Base-by-base conservation (phyloP, 2,113 vertebrate genomes). In the Neomonachus schauinslandi region DNA sequence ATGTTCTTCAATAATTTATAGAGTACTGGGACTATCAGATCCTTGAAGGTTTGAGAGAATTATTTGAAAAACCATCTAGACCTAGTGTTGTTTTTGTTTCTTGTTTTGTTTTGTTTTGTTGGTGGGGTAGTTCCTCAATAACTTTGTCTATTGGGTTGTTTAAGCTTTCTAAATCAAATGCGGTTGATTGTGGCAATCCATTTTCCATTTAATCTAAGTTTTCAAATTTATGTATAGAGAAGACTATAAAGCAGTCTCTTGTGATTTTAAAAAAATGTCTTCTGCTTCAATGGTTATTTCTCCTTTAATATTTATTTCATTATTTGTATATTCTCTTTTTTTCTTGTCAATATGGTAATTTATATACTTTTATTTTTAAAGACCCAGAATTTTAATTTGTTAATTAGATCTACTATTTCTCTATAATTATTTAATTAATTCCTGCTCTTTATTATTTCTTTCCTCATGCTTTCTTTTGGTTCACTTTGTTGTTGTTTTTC, bases 171-270 rank as follows among this genome's bases (percentile, higher is more conserved):
- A 82, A 81, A 72, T 92, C 42, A 81, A 92, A 72, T n/a, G 19
- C 1, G 26, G 63, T 87, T 12, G 19, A 36, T 53, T 79, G 59
- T 87, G 65, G 26, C n/a, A 81, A 63, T 63, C 53, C 87, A 12
- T 71, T 91, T 86, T 53, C 39, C 19, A 74, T 89, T 89, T 88
- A 22, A 81, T 31, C 31, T 59, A 94, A 42, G 51, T 61, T 72
- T 94, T 90, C 77, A 90, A 65, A 76, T 84, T 95, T 63, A 65
- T 84, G 46, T 95, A 67, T 88, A 90, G 13, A 84, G 67, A 95
- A 49, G 67, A 65, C 39, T 84, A 16, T 15, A 83, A 82, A 83
- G n/a, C 61, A 89, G 36, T 42, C 86, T 63, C 15, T 59, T 83
- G 42, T 16, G 67, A 90, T 46, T 95, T 83, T 39, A 63, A 69